Conservation (phyloP, 2,888 invertebrate genomes). For the Tineola bisselliella region DNA sequence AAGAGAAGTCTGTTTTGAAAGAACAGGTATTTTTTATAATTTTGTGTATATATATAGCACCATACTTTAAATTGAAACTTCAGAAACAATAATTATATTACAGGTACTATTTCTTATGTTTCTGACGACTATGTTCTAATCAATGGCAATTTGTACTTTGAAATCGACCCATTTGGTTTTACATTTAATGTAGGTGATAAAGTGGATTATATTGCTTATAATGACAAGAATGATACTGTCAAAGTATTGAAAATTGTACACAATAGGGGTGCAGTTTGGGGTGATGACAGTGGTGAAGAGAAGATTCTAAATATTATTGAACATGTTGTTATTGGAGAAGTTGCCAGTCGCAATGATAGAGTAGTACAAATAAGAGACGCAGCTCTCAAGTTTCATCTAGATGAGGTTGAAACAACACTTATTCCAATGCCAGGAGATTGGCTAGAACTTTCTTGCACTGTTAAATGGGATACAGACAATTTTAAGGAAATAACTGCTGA, state of each 20-base stretch:
- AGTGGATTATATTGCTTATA: conserved; percentile 66
- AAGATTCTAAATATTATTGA: conserved; percentile 35
- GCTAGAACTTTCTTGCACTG: conserved; percentile 70
- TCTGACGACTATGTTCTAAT: conserved; percentile 61
- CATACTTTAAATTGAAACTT: neutral
- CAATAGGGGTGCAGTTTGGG: conserved; percentile 62
- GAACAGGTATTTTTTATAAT: conserved; percentile 34
- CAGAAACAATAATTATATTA: conserved; percentile 17
- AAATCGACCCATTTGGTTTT: conserved; percentile 35
- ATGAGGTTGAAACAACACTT: conserved; percentile 70
- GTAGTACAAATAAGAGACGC: conserved; percentile 58
- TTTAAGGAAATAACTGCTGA: conserved; percentile 50
- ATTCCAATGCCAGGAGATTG: conserved; percentile 77
- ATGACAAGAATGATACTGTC: conserved; percentile 44
- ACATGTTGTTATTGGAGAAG: conserved; percentile 46
- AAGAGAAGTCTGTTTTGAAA: conserved; percentile 36
- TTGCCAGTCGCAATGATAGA: conserved; percentile 37
- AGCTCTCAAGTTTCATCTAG: conserved; percentile 69
- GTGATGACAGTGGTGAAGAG: conserved; percentile 43
- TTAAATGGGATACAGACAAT: conserved; percentile 69
- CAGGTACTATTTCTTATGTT: conserved; percentile 71
- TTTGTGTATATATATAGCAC: neutral
- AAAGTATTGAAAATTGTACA: conserved; percentile 69
- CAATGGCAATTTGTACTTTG: conserved; percentile 68
- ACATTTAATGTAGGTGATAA: conserved; percentile 60